Evolutionary conservation across 2,888 invertebrate species (phyloP).

Genomic region (Drosophila nigritarsus): DNA sequence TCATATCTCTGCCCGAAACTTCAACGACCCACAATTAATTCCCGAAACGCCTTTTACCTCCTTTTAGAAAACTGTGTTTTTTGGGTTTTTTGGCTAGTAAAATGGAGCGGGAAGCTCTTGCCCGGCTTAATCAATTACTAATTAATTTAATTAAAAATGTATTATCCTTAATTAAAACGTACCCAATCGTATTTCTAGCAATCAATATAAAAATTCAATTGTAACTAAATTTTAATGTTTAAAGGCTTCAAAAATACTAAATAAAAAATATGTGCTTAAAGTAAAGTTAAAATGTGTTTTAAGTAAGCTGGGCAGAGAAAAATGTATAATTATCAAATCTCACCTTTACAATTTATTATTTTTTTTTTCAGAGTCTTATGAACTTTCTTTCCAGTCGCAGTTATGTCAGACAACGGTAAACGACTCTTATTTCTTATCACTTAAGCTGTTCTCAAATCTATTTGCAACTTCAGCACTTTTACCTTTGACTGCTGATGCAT

Average conservation of each 20-base stretch:
- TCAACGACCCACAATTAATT: slow-evolving; percentile 73
- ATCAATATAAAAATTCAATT: slow-evolving; percentile 31
- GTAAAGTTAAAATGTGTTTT: not conserved
- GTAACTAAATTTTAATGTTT: slow-evolving; percentile 20
- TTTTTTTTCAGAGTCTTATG: not conserved
- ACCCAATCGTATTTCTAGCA: not conserved
- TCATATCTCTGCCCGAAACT: slow-evolving; percentile 49
- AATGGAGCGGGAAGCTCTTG: slow-evolving; percentile 33
- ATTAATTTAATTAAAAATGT: slow-evolving; percentile 54
- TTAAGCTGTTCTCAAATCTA: slow-evolving; percentile 44
- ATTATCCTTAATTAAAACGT: slow-evolving; percentile 33
- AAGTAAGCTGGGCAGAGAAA: not conserved
- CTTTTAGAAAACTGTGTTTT: slow-evolving; percentile 58
- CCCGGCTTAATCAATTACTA: slow-evolving; percentile 58
- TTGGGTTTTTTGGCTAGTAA: slow-evolving; percentile 35
- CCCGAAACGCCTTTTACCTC: slow-evolving; percentile 26
- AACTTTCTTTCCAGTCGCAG: not conserved
- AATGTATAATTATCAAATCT: not conserved
- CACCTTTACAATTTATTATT: not conserved
- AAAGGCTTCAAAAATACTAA: slow-evolving; percentile 19
- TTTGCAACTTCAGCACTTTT: slow-evolving; percentile 55
- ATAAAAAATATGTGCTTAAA: slow-evolving; percentile 17
- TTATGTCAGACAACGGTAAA: not conserved
- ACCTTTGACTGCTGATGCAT: too few species aligned
- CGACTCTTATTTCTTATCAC: not conserved